Conservation (phyloP, 2,113 vertebrate species). For the Pithys albifrons region DNA sequence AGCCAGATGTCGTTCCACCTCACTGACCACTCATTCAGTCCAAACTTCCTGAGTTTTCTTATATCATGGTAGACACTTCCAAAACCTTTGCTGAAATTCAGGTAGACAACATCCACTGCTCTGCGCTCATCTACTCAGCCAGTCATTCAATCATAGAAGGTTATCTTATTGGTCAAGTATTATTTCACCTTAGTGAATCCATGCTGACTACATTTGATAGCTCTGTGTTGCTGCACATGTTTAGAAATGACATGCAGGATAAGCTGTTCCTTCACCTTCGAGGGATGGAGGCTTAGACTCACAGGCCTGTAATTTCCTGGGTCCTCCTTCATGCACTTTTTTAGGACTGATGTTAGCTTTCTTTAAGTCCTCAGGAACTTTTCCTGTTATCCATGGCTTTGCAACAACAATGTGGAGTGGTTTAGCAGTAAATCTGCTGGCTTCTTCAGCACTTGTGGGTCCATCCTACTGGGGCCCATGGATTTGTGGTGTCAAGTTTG, state of each 20-base stretch:
- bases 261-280: background rate
- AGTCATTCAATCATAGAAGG: background rate
- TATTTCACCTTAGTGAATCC: background rate
- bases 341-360: background rate
- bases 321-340: background rate
- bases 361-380: background rate
- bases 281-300: background rate
- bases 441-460: background rate
- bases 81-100: background rate
- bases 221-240: background rate
- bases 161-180: background rate
- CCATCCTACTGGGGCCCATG: background rate
- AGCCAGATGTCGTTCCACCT: background rate
- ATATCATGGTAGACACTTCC: background rate
- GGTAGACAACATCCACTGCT: background rate
- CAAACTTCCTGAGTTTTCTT: background rate
- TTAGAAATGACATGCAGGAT: background rate
- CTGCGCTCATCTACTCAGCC: background rate
- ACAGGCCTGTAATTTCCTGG: background rate
- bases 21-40: background rate
- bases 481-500: background rate
- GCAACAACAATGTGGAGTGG: background rate
- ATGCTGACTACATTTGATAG: background rate
- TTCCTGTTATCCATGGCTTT: background rate
- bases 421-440: background rate